Evolutionary conservation across 1,140 invertebrate species (phyloP), one percentile per base, ranked within the genome.

Genomic region (Nasonia longicornis): DNA sequence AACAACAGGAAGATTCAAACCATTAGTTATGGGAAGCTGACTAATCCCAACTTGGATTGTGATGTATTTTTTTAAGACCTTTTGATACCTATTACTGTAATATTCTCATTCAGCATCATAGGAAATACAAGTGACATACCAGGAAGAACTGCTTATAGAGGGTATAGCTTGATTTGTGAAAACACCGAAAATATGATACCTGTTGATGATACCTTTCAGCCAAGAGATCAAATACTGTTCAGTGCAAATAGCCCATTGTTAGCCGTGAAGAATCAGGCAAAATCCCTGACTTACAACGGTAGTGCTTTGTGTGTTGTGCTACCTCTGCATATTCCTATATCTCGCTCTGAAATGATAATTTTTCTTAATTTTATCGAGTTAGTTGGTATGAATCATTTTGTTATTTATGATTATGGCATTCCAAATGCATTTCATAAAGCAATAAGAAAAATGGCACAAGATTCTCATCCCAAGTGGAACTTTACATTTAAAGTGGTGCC

Each of bases 321-420:
- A 29, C 81, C 85, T 7, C 84, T 86, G 45, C 85, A 84, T 79
- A 85, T 85, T 52, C 85, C 85, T 0, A 81, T 87, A n/a, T 83
- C 82, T 8, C 72, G 86, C 26, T 85, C 87, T n/a, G 88, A 91
- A 20, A 87, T 93, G 81, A 82, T 92, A 45, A 90, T 91, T 83
- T 93, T 93, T 83, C 86, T 93, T 16, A 87, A 89, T 14, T 91
- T 92, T 85, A 92, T 93, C 80, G 87, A 91, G 58, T 85, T 91
- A 12, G 83, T 93, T 14, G 93, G 93, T 2, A 86, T 93, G 3
- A 85, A 90, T 10, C 87, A 93, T 84, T 93, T 93, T 81, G 72
- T 93, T 1, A 84, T 92, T 0, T 94, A 93, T 81, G 92, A 93
- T 85, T 90, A 87, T 83, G 91, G 91, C 48, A 86, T 93, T 42